Evolutionary conservation across 2,113 vertebrate species (phyloP).

Genomic region (Egretta garzetta): DNA sequence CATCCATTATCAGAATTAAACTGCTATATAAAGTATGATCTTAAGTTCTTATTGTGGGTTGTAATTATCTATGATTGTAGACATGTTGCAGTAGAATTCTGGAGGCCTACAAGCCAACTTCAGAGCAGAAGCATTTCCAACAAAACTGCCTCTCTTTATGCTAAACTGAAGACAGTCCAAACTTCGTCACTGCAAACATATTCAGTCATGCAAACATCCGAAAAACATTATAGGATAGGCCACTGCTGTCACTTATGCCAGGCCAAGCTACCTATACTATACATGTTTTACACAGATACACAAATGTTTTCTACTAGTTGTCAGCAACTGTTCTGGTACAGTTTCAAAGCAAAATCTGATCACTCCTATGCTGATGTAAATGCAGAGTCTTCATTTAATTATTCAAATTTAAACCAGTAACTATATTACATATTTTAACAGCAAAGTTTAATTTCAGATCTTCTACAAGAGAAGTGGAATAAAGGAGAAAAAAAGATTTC

Average conservation of each 20-base stretch:
- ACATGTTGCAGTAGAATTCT: background rate
- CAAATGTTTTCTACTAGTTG: background rate
- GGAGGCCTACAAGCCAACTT: background rate
- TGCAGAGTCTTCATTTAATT: background rate
- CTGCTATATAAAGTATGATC: background rate
- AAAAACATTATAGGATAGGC: background rate
- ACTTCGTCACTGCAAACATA: background rate
- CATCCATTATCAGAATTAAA: background rate
- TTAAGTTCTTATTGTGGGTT: background rate
- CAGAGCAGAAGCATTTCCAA: background rate
- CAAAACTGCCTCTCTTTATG: background rate
- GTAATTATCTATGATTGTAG: background rate
- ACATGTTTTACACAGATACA: background rate
- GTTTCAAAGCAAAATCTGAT: background rate
- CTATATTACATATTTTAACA: background rate
- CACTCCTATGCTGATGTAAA: background rate
- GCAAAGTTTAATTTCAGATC: background rate
- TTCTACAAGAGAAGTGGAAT: background rate
- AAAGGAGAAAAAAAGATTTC: background rate
- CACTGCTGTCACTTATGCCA: background rate
- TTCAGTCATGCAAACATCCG: background rate
- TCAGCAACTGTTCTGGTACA: background rate
- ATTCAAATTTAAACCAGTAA: background rate
- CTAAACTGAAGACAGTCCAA: background rate
- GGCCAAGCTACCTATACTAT: background rate